phyloP scores from a whole-genome alignment of 1,140 invertebrate genomes.

The Brachionus angularis region DNA sequence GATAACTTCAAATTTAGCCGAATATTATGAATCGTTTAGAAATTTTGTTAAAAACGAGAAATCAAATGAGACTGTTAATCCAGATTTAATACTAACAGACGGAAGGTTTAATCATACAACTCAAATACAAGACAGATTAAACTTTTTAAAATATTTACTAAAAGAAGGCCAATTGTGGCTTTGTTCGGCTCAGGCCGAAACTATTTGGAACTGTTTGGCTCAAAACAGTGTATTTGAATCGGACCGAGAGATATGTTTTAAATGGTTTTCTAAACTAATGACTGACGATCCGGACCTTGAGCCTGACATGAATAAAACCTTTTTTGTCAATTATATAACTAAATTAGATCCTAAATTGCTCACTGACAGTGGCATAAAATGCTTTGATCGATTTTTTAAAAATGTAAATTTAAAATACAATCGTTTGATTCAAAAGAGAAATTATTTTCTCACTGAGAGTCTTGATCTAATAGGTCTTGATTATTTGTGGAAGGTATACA shows the following conservation, averaged over 20 bases:
- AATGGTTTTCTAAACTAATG: constrained; percentile 89
- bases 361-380: constrained; percentile 90
- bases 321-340: constrained; percentile 91
- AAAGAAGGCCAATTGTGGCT: constrained; percentile 89
- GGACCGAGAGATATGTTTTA: constrained; percentile 92
- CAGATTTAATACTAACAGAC: constrained; percentile 76
- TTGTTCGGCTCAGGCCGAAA: constrained; percentile 89
- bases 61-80: constrained; percentile 71
- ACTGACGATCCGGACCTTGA: constrained; percentile 93
- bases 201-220: constrained; percentile 92
- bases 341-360: constrained; percentile 82
- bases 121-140: constrained; percentile 87
- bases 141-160: constrained; percentile 72
- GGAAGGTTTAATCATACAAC: constrained; percentile 82
- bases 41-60: constrained; percentile 64
- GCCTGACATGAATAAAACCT: constrained; percentile 89
- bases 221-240: constrained; percentile 83
- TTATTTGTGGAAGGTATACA: constrained; percentile 83
- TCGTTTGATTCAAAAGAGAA: constrained; percentile 79
- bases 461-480: constrained; percentile 86
- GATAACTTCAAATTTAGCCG: constrained; percentile 82
- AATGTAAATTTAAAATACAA: constrained; percentile 91
- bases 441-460: constrained; percentile 67
- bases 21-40: constrained; percentile 82
- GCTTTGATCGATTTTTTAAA: constrained; percentile 91